Evolutionary conservation across 2,888 invertebrate genomes (phyloP), one percentile per base, ranked within the genome.

Genomic region (Coenonympha arcania): DNA sequence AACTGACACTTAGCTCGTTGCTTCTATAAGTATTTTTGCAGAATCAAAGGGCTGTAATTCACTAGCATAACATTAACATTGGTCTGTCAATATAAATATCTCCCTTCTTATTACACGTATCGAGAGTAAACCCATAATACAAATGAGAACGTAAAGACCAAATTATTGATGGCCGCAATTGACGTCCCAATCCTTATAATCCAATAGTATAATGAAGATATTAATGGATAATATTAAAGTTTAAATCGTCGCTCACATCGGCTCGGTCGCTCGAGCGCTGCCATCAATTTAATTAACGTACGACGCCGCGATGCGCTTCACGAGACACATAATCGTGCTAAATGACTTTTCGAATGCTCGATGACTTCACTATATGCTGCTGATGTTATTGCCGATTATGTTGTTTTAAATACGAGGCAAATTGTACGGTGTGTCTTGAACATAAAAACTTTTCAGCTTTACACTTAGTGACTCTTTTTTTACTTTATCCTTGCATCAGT

Each of bases 261-360:
- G 52, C 54, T 22, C 43, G 22, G 43, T 52, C 40, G 56, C 41
- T 40, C 50, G 58, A 48, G 73, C 72, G 69, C 64, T 69, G 66
- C 71, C 75, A 77, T 80, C 79, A 76, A 77, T 77, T 79, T 74
- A 77, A 79, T 79, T 76, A 76, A 76, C 73, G 77, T 72, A 79
- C 77, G 78, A 75, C 72, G 69, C 65, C 59, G 59, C 71, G 75
- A 76, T 73, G 75, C 72, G 77, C 77, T 79, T 69, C 70, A 70
- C 68, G 75, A 76, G 74, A 76, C 78, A 76, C 77, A 81, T 79
- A 83, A 83, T 82, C 79, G 75, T 60, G 69, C 73, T 70, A 78
- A 80, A 83, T 81, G 75, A 83, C 81, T 81, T 81, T 81, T 74
- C 69, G 71, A 80, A 78, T 66, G 59, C 60, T 65, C 73, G 71